These are phyloP conservation scores for Larimichthys crocea DNA, from an alignment of 2,113 vertebrate genomes.

Conservation along the genomic window DNA sequence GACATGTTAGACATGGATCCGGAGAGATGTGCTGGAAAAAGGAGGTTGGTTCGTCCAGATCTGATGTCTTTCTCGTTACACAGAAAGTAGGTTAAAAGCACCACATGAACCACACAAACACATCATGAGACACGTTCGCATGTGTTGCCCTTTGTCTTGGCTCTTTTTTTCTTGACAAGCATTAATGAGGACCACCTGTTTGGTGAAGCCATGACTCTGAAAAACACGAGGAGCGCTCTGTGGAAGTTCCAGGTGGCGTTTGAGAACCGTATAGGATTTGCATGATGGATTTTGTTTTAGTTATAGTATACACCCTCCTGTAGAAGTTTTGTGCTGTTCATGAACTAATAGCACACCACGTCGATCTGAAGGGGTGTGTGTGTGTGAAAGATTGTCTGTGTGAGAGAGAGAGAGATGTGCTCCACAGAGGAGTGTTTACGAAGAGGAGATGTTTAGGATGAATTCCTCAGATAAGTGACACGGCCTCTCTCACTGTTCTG, in stretches of 20 bases:
- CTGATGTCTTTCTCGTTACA: conserved; percentile 30
- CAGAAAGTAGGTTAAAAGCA: background rate
- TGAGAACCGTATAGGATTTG: conserved; percentile 19
- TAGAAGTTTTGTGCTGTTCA: conserved; percentile 35
- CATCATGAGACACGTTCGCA: conserved; percentile 14
- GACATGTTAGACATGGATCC: background rate
- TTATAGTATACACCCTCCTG: conserved; percentile 14
- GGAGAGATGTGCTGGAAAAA: conserved; percentile 1
- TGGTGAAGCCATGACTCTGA: conserved; percentile 27
- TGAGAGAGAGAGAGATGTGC: conserved; percentile 39
- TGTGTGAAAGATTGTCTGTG: conserved; percentile 13
- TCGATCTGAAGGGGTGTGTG: conserved; percentile 12
- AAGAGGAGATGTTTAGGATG: conserved; percentile 69
- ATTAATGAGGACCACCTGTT: conserved; percentile 70
- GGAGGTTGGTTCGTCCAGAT: background rate
- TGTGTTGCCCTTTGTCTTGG: conserved; percentile 37
- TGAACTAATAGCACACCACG: conserved; percentile 14
- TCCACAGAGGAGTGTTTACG: conserved; percentile 81
- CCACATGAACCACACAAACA: background rate
- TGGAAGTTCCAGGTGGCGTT: conserved; percentile 50
- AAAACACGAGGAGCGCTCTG: conserved; percentile 45
- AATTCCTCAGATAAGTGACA: conserved; percentile 83
- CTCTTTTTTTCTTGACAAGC: conserved; percentile 32
- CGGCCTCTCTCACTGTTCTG: conserved; percentile 58
- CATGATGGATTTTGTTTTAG: conserved; percentile 55